phyloP scores from a whole-genome alignment of 2,113 vertebrate species.

The Vimba vimba region DNA sequence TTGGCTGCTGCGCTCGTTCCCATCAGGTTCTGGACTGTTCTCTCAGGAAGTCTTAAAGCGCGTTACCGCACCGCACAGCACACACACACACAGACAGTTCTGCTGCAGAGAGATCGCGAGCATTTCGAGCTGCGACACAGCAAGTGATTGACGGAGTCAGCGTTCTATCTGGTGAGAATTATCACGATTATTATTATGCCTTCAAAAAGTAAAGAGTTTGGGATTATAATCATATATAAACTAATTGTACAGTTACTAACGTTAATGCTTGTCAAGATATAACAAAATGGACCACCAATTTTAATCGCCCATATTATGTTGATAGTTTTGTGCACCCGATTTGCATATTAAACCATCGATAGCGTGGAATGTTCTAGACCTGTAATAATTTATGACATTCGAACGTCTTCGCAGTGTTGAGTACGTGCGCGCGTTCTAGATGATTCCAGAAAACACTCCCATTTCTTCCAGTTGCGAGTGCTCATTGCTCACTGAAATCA shows the following conservation, averaged over 20 bases:
- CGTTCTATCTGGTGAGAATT: background rate
- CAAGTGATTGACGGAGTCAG: background rate
- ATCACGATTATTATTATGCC: background rate
- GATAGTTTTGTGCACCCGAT: background rate
- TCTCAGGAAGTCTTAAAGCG: conserved; percentile 27
- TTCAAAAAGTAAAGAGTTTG: background rate
- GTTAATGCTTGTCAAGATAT: background rate
- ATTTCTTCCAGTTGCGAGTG: conserved; percentile 19
- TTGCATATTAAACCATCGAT: background rate
- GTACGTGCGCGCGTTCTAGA: conserved; percentile 25
- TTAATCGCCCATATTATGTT: background rate
- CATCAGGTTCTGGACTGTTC: conserved; percentile 62
- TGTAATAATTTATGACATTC: background rate
- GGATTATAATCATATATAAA: background rate
- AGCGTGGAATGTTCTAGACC: background rate
- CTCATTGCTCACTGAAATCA: conserved; percentile 6
- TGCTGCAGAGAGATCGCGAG: background rate
- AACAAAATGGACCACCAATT: background rate
- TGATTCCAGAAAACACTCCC: conserved; percentile 40
- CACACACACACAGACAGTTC: background rate
- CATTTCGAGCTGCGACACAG: background rate
- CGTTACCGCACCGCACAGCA: background rate
- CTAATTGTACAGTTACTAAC: background rate
- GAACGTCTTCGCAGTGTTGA: background rate
- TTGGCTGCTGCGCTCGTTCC: conserved; percentile 52